Base-by-base conservation (phyloP, 2,113 vertebrate genomes). In the Siniperca knerii region DNA sequence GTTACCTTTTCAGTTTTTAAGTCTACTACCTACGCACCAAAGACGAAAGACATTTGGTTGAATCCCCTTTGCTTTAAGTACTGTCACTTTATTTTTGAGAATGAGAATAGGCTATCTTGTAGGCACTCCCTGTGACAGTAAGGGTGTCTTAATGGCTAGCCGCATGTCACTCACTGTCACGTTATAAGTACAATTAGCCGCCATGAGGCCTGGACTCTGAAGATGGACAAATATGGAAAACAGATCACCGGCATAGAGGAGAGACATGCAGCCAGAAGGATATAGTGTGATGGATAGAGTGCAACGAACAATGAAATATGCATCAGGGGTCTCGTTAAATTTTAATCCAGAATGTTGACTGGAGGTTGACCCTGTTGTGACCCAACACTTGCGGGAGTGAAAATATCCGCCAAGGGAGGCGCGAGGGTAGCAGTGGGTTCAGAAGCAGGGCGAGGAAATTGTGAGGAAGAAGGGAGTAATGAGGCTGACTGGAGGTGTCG, bases 281-380 rank as follows among this genome's bases (percentile, higher is more conserved):
- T 80, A 88, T 62, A 52, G 85, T 55, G 23, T 89, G 89, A 92
- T 90, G 81, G 87, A 89, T 92, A 70, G 80, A 91, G 81, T 85
- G 77, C 87, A 62, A 44, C 64, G 86, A 89, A 91, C 75, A 84
- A 92, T 95, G 89, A 95, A 95, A 95, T 92, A 95, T 95, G 92
- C 89, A 95, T 93, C 82, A 87, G 71, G 91, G 77, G 72, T 84
- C 81, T 87, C 25, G 84, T 95, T 86, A 92, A 94, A 94, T 86
- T 93, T 95, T 94, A 90, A 94, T 94, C 89, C 90, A 88, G 79
- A 83, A 87, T 86, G 92, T 93, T 94, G 92, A 95, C 93, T 94
- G 77, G 89, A 90, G 87, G 65, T 94, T 94, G 94, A 94, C 93
- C 94, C 90, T 6, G 1, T 40, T 60, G 90, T 84, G 92, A 93